phyloP scores from a whole-genome alignment of 2,113 vertebrate species.

The Boleophthalmus pectinirostris region DNA sequence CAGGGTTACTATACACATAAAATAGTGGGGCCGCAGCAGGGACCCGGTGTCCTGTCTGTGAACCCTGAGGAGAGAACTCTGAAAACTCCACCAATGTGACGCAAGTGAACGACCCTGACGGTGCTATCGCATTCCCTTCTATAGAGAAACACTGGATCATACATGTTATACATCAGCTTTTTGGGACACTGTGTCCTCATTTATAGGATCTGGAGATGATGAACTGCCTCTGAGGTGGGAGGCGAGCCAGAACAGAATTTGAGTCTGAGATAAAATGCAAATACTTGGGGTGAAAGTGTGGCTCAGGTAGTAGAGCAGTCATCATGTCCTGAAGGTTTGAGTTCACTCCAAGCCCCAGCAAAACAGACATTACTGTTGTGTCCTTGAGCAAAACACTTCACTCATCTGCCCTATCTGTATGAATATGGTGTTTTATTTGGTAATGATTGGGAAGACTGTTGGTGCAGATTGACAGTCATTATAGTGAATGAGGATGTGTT shows the following conservation, averaged over 20 bases:
- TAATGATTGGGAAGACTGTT: not conserved
- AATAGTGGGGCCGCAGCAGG: conserved; percentile 20
- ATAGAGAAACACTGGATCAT: not conserved
- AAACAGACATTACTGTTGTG: too few species aligned
- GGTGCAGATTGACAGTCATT: too few species aligned
- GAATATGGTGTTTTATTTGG: not conserved
- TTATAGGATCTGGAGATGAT: not conserved
- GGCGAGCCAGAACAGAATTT: not conserved
- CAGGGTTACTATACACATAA: conserved; percentile 28
- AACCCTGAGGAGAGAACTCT: conserved; percentile 1
- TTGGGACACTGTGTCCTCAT: not conserved
- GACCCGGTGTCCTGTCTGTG: conserved; percentile 23
- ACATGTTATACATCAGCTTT: not conserved
- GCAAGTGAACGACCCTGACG: not conserved
- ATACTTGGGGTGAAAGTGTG: too few species aligned
- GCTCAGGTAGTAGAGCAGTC: not conserved
- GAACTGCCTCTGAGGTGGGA: not conserved
- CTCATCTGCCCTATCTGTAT: not conserved
- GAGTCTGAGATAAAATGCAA: not conserved
- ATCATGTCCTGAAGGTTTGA: not conserved
- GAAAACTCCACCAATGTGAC: not conserved
- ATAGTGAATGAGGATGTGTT: too few species aligned
- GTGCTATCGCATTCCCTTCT: not conserved
- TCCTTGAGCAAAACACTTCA: too few species aligned
- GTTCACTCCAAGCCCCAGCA: not conserved